Evolutionary conservation across 2,113 vertebrate genomes (phyloP).

Genomic region (Halichoerus grypus): DNA sequence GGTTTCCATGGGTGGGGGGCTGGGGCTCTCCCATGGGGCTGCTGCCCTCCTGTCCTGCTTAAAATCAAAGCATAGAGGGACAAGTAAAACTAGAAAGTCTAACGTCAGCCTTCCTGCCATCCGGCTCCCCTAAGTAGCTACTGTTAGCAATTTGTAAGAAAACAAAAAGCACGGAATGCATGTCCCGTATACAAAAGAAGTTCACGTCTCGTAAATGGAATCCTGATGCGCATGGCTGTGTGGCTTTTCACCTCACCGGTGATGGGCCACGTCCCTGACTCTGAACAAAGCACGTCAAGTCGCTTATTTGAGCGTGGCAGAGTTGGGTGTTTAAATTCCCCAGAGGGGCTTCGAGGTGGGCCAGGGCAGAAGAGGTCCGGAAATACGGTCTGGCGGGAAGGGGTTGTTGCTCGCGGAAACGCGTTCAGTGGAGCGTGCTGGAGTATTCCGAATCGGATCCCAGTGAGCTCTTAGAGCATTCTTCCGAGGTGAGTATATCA

Average conservation of each 20-base stretch:
- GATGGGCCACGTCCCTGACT: background rate
- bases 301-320: background rate
- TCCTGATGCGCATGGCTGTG: background rate
- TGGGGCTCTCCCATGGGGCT: background rate
- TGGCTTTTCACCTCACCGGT: background rate
- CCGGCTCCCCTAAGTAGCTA: background rate
- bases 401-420: background rate
- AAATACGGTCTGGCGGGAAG: background rate
- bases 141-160: background rate
- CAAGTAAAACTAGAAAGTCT: background rate
- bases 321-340: too few relatives aligned
- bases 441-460: background rate
- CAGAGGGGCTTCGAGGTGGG: background rate
- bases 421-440: background rate
- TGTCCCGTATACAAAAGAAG: background rate
- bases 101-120: background rate
- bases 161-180: background rate
- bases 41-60: background rate
- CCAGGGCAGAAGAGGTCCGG: background rate
- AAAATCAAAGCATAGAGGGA: background rate
- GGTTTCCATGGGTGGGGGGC: background rate
- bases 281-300: background rate
- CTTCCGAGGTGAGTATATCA: background rate
- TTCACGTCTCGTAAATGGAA: too few relatives aligned
- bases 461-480: background rate